Conservation (phyloP, 2,797 vertebrate genomes). For the Spinus pinus region DNA sequence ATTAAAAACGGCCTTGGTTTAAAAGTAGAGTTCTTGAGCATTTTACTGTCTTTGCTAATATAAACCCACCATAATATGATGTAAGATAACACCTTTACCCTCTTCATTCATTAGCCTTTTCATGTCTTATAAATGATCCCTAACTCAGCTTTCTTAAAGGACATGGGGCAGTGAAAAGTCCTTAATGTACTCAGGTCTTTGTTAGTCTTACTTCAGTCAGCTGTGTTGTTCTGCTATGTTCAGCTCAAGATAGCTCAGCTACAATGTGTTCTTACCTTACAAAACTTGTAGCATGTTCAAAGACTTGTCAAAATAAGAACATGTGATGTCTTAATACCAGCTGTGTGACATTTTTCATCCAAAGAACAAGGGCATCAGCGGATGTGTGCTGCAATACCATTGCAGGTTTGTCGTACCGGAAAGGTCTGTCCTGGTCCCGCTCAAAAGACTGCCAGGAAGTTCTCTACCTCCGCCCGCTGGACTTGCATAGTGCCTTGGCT, state of each 20-base stretch:
- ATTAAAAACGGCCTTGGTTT: neutral
- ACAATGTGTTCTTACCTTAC: neutral
- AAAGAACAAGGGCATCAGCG: neutral
- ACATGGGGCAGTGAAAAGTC: neutral
- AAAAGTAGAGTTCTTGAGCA: neutral
- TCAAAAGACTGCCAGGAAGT: constrained; percentile 76
- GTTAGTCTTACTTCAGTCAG: neutral
- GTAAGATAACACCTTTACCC: neutral
- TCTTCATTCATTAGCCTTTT: neutral
- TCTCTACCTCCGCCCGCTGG: constrained; percentile 85
- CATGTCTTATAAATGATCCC: neutral
- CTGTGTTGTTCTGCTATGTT: neutral
- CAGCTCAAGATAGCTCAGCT: neutral
- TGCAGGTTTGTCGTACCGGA: constrained; percentile 93
- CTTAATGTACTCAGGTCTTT: neutral
- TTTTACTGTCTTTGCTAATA: neutral
- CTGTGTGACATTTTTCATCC: neutral
- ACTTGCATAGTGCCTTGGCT: constrained; percentile 80
- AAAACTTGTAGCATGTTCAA: neutral
- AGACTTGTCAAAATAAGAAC: neutral
- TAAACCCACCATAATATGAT: neutral
- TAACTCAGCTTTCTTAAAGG: neutral
- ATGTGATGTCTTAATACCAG: neutral
- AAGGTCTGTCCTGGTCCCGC: constrained; percentile 87
- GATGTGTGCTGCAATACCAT: neutral